Conservation (phyloP, 2,113 vertebrate species). For the Coturnix japonica region DNA sequence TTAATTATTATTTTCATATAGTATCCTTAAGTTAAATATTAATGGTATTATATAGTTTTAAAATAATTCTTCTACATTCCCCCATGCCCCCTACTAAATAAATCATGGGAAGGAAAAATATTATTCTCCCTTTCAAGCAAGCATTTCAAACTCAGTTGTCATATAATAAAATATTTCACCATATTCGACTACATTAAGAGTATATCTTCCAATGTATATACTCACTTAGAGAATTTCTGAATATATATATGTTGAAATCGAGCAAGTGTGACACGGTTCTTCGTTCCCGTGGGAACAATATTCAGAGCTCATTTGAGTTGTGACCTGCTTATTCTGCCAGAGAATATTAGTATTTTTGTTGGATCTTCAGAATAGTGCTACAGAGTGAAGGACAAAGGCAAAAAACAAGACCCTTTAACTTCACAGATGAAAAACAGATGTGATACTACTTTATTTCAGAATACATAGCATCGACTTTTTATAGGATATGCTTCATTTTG, state of each 20-base stretch:
- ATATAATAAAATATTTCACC: conserved; percentile 62
- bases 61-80: not conserved
- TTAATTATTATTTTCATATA: not conserved
- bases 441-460: conserved; percentile 53
- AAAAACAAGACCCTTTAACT: conserved; percentile 53
- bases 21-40: not conserved
- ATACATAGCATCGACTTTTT: not conserved
- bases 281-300: conserved; percentile 66
- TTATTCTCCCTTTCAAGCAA: conserved; percentile 17
- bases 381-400: conserved; percentile 66
- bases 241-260: conserved; percentile 68
- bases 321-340: conserved; percentile 77
- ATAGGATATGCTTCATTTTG: conserved; percentile 42
- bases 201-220: conserved; percentile 54
- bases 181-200: conserved; percentile 50
- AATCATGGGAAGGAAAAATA: not conserved
- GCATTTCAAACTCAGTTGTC: conserved; percentile 25
- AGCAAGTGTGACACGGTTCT: conserved; percentile 59
- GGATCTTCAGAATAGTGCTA: conserved; percentile 71
- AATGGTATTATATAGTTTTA: not conserved
- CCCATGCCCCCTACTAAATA: not conserved
- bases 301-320: conserved; percentile 73
- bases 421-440: conserved; percentile 44
- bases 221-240: conserved; percentile 62
- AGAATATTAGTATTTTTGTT: conserved; percentile 73